A percentile compares a stretch with the other conserved stretches of the same genome.
Conservation (phyloP, 1,140 invertebrate genomes). For the Aphaenogaster floridana region DNA sequence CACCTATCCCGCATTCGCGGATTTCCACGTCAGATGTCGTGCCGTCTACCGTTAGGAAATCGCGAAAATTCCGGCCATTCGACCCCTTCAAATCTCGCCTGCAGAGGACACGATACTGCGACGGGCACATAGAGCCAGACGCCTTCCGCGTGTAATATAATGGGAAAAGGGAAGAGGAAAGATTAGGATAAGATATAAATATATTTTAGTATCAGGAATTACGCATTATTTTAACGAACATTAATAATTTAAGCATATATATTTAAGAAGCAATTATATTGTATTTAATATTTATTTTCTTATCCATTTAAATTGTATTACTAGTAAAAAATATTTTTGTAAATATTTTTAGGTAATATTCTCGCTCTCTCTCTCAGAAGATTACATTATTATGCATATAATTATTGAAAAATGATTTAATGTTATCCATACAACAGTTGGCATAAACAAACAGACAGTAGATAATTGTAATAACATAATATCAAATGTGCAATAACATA, state of each 20-base stretch:
- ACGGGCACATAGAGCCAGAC: neutral
- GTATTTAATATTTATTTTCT: slow-evolving; percentile 23
- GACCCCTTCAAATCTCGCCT: slow-evolving; percentile 61
- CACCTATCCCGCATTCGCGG: slow-evolving; percentile 77
- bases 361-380: neutral
- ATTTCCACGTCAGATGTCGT: slow-evolving; percentile 82
- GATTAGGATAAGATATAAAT: slow-evolving; percentile 37
- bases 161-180: slow-evolving; percentile 16
- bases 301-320: slow-evolving; percentile 2
- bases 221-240: neutral
- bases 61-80: slow-evolving; percentile 67
- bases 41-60: slow-evolving; percentile 71
- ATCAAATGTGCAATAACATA: slow-evolving; percentile 46
- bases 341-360: neutral
- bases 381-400: neutral
- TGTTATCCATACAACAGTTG: neutral
- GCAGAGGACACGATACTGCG: slow-evolving; percentile 57
- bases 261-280: neutral
- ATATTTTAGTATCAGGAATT: neutral
- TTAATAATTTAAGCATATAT: neutral
- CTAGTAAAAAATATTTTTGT: neutral
- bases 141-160: slow-evolving; percentile 41
- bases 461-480: slow-evolving; percentile 47
- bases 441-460: slow-evolving; percentile 10
- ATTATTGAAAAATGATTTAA: slow-evolving; percentile 19